These are phyloP conservation scores for Microplitis mediator DNA, from an alignment of 1,140 invertebrate species.

Conservation along the genomic window DNA sequence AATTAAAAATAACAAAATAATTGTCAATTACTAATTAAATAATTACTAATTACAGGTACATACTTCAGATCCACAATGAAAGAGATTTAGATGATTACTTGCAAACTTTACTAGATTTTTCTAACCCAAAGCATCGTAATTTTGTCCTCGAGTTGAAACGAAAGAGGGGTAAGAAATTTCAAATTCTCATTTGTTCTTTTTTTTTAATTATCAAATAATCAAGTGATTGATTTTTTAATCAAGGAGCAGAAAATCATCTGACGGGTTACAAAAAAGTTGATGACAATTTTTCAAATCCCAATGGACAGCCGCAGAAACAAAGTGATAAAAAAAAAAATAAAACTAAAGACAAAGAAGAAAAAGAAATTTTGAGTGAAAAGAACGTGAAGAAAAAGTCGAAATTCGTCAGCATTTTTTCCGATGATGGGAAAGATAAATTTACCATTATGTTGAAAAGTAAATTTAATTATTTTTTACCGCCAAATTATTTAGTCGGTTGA, in stretches of 20 bases:
- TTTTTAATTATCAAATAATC: conserved; percentile 6
- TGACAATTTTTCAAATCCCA: conserved; percentile 17
- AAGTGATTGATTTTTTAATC: background rate
- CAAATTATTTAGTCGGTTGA: conserved; percentile 15
- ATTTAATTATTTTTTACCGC: conserved; percentile 24
- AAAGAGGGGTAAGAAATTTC: conserved; percentile 51
- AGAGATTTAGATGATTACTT: conserved; percentile 75
- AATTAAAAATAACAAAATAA: background rate
- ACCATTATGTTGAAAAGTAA: conserved; percentile 71
- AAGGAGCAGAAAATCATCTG: conserved; percentile 32
- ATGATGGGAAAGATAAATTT: conserved; percentile 72
- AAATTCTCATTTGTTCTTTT: conserved; percentile 14
- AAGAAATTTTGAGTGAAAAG: conserved; percentile 46
- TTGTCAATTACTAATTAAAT: conserved; percentile 33
- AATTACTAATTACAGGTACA: conserved; percentile 60
- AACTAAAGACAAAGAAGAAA: conserved; percentile 41
- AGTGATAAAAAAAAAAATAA: conserved; percentile 51
- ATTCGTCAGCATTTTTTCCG: conserved; percentile 76
- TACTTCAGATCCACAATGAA: conserved; percentile 69
- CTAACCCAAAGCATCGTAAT: conserved; percentile 68
- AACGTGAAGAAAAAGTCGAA: conserved; percentile 75
- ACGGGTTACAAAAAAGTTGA: conserved; percentile 41
- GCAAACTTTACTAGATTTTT: conserved; percentile 69
- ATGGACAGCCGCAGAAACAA: conserved; percentile 30
- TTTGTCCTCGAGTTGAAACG: conserved; percentile 71